A percentile compares a stretch with the other conserved stretches of the same genome.
Conservation (phyloP, 2,113 vertebrate genomes). For the Abramis brama region DNA sequence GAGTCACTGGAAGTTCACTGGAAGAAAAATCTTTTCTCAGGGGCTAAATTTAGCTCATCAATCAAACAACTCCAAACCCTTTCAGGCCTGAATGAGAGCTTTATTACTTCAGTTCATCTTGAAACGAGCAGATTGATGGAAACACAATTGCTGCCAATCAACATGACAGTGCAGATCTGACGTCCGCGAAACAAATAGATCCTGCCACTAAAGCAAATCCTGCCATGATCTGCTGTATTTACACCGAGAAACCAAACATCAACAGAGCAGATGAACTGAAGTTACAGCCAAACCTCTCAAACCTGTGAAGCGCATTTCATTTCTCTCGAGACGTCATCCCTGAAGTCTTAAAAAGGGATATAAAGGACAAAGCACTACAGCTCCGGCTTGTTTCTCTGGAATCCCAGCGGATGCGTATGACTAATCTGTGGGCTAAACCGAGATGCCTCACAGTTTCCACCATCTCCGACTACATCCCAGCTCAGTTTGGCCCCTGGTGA, state of each 20-base stretch:
- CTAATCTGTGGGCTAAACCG: slow-evolving; percentile 30
- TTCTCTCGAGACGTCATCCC: not conserved
- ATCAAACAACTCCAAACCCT: not conserved
- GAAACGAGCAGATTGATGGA: not conserved
- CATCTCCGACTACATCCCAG: not conserved
- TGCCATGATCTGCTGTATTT: not conserved
- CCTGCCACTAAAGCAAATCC: not conserved
- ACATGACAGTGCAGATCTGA: not conserved
- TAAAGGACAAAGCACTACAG: not conserved
- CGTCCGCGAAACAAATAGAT: not conserved
- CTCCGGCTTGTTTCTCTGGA: not conserved
- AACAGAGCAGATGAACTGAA: not conserved
- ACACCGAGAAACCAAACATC: not conserved
- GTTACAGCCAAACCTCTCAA: not conserved
- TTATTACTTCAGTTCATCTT: not conserved
- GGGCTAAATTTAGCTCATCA: not conserved
- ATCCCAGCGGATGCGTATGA: slow-evolving; percentile 8
- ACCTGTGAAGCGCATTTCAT: not conserved
- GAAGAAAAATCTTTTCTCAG: not conserved
- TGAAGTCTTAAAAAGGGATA: not conserved
- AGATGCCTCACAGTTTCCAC: slow-evolving; percentile 29
- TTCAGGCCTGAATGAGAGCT: not conserved
- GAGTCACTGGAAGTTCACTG: not conserved
- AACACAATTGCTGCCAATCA: slow-evolving; percentile 3
- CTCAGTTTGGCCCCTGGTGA: slow-evolving; percentile 7